Conservation (phyloP, 2,888 invertebrate genomes). For the Lucinisca nassula region DNA sequence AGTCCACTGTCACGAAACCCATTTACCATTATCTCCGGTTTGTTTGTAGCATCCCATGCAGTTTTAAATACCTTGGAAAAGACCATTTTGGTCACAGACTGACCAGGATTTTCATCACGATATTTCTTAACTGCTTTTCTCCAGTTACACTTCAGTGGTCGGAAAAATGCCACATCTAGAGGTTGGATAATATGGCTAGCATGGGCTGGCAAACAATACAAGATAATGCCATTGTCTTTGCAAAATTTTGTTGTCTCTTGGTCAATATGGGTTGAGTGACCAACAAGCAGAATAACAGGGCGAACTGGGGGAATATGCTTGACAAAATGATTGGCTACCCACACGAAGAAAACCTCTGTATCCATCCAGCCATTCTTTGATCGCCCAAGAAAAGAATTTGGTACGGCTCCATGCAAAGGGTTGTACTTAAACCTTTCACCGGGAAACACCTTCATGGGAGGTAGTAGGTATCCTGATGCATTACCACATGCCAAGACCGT, state of each 20-base stretch:
- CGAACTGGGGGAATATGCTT: background rate
- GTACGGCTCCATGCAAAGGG: slow-evolving; percentile 20
- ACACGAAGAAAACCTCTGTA: slow-evolving; percentile 41
- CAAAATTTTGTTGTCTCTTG: no score
- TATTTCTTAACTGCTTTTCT: background rate
- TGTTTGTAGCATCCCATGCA: slow-evolving; percentile 26
- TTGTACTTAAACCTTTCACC: slow-evolving; percentile 52
- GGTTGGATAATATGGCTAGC: slow-evolving; percentile 36
- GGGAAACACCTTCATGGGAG: slow-evolving; percentile 51
- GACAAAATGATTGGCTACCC: slow-evolving; percentile 2
- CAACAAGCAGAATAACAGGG: slow-evolving; percentile 51
- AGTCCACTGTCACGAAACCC: slow-evolving; percentile 41
- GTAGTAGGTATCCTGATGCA: slow-evolving; percentile 49
- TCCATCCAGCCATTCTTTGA: slow-evolving; percentile 62
- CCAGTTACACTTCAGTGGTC: background rate
- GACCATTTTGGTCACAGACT: slow-evolving; percentile 23
- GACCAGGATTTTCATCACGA: slow-evolving; percentile 5
- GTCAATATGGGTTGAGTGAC: slow-evolving; percentile 47
- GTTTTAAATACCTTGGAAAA: slow-evolving; percentile 22
- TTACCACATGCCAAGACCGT: slow-evolving; percentile 60
- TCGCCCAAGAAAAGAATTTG: slow-evolving; percentile 39
- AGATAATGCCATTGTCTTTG: slow-evolving; percentile 39
- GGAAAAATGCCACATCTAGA: background rate
- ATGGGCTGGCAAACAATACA: slow-evolving; percentile 54
- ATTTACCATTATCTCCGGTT: slow-evolving; percentile 29